Conservation (phyloP, 2,888 invertebrate genomes). For the Globia sparganii region DNA sequence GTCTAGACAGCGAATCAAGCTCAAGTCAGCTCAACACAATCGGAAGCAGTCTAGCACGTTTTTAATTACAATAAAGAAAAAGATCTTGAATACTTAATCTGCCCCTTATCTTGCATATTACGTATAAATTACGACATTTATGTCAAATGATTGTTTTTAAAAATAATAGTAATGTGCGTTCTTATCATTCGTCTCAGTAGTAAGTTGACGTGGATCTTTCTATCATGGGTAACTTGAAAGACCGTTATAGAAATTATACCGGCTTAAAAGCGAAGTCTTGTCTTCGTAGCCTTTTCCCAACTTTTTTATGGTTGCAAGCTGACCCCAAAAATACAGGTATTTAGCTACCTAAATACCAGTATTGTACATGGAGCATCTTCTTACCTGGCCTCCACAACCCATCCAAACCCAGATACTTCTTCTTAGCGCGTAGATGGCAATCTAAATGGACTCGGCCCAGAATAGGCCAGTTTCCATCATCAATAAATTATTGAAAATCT, state of each 20-base stretch:
- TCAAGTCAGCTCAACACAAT: not conserved
- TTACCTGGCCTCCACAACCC: too few species aligned
- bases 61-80: constrained; percentile 30
- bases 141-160: constrained; percentile 40
- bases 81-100: constrained; percentile 24
- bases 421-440: too few species aligned
- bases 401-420: not conserved
- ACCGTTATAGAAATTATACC: not conserved
- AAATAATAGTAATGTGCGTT: constrained; percentile 37
- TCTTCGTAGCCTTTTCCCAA: not conserved
- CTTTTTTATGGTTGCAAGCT: not conserved
- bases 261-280: not conserved
- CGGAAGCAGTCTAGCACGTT: not conserved
- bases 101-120: constrained; percentile 32
- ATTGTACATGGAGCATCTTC: not conserved
- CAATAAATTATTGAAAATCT: too few species aligned
- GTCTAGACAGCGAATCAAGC: not conserved
- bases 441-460: too few species aligned
- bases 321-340: not conserved
- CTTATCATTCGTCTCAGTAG: constrained; percentile 19
- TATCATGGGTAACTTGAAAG: not conserved
- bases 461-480: too few species aligned
- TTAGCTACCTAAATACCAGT: not conserved
- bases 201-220: constrained; percentile 6
- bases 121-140: constrained; percentile 47